A percentile compares a stretch with the other conserved stretches of the same genome.
These are phyloP conservation scores for Tuta absoluta DNA, from an alignment of 2,888 invertebrate genomes.

Conservation along the genomic window DNA sequence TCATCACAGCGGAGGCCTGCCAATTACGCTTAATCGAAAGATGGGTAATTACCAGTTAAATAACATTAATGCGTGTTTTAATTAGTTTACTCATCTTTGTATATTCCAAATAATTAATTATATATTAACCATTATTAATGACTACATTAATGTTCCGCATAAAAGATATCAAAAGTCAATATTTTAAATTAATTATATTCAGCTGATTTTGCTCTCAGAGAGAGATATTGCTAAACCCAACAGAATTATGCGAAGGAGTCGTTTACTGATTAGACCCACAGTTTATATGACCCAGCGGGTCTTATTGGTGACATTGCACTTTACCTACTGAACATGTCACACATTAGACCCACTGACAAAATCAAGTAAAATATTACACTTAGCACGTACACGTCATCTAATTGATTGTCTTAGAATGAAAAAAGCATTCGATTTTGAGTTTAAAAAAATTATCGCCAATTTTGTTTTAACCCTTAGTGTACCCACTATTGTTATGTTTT, in stretches of 20 bases:
- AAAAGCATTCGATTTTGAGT: no score
- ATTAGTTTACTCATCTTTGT: constrained; percentile 9
- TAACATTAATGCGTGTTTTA: constrained; percentile 8
- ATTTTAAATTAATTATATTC: constrained; percentile 1
- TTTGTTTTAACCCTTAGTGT: no score
- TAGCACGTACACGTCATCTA: no score
- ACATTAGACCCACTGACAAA: no score
- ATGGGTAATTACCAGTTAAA: constrained; percentile 20
- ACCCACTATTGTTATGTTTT: no score
- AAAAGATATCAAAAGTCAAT: neutral
- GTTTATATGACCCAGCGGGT: no score
- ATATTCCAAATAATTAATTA: constrained; percentile 35
- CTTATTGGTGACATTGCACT: no score
- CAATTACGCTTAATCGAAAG: constrained; percentile 16
- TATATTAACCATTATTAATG: neutral
- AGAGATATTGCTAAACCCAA: constrained; percentile 25
- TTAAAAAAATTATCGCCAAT: no score
- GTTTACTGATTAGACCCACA: no score
- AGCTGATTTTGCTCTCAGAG: constrained; percentile 1
- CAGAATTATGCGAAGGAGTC: constrained; percentile 44
- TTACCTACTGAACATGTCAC: no score
- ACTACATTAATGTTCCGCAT: neutral
- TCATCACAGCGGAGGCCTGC: neutral
- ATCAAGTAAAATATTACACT: no score
- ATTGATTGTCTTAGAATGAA: no score